Base-by-base conservation (phyloP, 2,888 invertebrate genomes). In the Mechanitis mazaeus region DNA sequence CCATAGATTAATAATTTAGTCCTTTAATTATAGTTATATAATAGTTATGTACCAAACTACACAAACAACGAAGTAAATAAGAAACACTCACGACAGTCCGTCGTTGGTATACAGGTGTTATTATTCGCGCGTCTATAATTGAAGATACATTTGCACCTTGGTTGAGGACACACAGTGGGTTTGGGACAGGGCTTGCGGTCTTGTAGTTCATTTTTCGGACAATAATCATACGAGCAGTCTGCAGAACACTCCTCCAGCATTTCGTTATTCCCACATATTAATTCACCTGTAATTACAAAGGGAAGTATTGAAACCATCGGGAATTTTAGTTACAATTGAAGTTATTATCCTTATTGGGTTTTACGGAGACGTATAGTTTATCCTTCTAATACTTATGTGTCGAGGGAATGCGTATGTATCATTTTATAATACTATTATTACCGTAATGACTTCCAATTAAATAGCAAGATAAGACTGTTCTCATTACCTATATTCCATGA, bases 141-240 rank as follows among this genome's bases (percentile, higher is more conserved):
- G 64, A 81, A 79, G 0, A 55, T 28, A 38, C 83, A 83, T 46
- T 75, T 76, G 69, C 83, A 83, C 2, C 54, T 68, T 0, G 79
- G 69, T 3, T 69, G 61, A 0, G 77, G 76, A 38, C 81, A 81
- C 0, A 60, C 54, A 0, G 64, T 45, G 0, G 76, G 74, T 7
- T 42, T 58, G 0, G 57, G 20, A 53, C 80, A 81, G 0, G 61
- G 33, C 1, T 58, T 59, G 3, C 54, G 54, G 5, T 68, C 64
- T 0, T 72, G 68, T 0, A 61, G 59, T 1, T 71, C 68, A 28
- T 61, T 67, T 12, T 66, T 75, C 0, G 81, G 79, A 58, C 83
- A 83, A 38, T 68, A 67, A 53, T 83, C 78, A 2, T 70, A 67
- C 1, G 69, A n/a, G 38, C 81, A 80, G 20, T 74, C 60, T 0